A percentile compares a stretch with the other conserved stretches of the same genome.
These are phyloP conservation scores for Atethmia centrago DNA, from an alignment of 2,888 invertebrate genomes.

Conservation along the genomic window DNA sequence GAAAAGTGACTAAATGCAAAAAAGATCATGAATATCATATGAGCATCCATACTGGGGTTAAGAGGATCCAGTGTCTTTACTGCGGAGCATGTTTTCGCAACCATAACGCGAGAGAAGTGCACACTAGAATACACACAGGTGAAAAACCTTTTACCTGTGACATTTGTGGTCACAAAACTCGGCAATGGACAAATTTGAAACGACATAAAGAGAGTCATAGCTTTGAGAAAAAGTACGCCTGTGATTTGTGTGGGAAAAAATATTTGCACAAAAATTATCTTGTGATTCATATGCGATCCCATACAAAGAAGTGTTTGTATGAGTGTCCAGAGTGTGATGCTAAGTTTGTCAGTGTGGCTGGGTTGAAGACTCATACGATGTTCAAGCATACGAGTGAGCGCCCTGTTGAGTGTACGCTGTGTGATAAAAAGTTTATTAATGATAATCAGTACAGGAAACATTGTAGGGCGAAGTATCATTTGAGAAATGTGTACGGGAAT, in stretches of 20 bases:
- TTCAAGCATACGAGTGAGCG: slow-evolving; percentile 47
- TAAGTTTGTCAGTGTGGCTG: not conserved
- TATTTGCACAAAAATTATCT: slow-evolving; percentile 51
- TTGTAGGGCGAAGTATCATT: slow-evolving; percentile 41
- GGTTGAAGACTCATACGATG: slow-evolving; percentile 37
- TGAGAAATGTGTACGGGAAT: slow-evolving; percentile 39
- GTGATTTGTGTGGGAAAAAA: slow-evolving; percentile 65
- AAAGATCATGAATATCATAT: slow-evolving; percentile 57
- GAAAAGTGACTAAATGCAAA: not conserved
- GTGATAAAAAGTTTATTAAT: slow-evolving; percentile 44
- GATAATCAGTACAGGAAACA: slow-evolving; percentile 42
- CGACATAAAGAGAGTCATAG: slow-evolving; percentile 58
- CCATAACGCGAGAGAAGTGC: slow-evolving; percentile 15
- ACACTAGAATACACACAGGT: slow-evolving; percentile 65
- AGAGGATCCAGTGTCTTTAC: slow-evolving; percentile 68
- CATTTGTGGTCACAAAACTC: slow-evolving; percentile 52
- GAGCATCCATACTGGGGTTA: slow-evolving; percentile 67
- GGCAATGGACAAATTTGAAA: slow-evolving; percentile 30
- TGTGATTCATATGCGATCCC: slow-evolving; percentile 54
- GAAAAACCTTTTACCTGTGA: slow-evolving; percentile 63
- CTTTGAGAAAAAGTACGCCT: slow-evolving; percentile 46
- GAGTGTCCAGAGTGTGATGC: slow-evolving; percentile 58
- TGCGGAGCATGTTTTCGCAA: slow-evolving; percentile 67
- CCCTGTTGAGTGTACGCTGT: slow-evolving; percentile 35
- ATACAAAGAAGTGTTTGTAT: slow-evolving; percentile 54